A percentile compares a stretch with the other conserved stretches of the same genome.
Evolutionary conservation across 2,113 vertebrate species (phyloP).

Genomic region (Larimichthys polyactis): DNA sequence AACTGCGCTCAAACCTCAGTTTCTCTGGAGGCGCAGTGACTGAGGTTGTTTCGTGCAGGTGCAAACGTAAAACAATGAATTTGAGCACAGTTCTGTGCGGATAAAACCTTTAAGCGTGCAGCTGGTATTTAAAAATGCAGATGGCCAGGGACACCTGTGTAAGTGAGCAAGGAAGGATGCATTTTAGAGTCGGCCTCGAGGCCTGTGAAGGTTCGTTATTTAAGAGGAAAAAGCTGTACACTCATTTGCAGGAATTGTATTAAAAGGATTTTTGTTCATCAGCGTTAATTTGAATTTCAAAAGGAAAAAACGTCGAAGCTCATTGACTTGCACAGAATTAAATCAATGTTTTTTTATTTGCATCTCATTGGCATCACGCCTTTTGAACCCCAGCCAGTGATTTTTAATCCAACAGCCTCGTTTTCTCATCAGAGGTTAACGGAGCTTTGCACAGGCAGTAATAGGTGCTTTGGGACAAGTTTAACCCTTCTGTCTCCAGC

Average conservation of each 20-base stretch:
- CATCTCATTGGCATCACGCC: constrained; percentile 15
- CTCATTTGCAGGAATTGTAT: neutral
- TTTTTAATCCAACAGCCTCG: constrained; percentile 2
- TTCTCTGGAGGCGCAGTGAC: no score
- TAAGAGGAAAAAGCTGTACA: neutral
- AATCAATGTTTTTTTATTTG: constrained; percentile 51
- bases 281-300: constrained; percentile 44
- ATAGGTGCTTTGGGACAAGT: constrained; percentile 55
- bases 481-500: constrained; percentile 50
- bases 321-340: constrained; percentile 24
- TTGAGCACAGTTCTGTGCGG: neutral
- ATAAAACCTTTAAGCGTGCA: neutral
- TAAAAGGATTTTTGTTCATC: neutral
- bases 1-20: neutral
- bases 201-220: neutral
- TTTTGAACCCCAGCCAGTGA: constrained; percentile 4
- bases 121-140: neutral
- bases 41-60: neutral
- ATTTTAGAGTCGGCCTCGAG: neutral
- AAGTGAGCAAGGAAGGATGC: neutral
- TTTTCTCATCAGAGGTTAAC: constrained; percentile 10
- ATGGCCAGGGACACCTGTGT: neutral
- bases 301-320: neutral
- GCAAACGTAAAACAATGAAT: neutral
- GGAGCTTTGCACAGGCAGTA: neutral